Evolutionary conservation across 2,797 vertebrate genomes (phyloP).

Genomic region (Amblyraja radiata): DNA sequence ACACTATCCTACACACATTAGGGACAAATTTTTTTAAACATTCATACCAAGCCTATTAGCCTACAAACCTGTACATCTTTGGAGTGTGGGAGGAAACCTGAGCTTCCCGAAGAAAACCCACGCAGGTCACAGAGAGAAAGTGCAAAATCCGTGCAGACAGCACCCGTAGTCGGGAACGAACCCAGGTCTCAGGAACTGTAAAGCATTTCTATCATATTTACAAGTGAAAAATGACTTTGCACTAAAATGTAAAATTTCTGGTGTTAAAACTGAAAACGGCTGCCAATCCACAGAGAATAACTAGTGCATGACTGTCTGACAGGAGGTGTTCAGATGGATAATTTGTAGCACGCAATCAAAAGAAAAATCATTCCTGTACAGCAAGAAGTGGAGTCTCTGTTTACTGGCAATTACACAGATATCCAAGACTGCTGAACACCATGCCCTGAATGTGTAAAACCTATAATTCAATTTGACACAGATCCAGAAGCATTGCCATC

Average conservation of each 20-base stretch:
- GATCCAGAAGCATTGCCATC: slow-evolving; percentile 29
- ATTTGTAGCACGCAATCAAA: slow-evolving; percentile 19
- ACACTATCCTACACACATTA: no score
- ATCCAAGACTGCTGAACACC: not conserved
- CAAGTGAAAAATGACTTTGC: not conserved
- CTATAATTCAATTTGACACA: slow-evolving; percentile 34
- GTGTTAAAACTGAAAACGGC: not conserved
- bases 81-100: no score
- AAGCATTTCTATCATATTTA: not conserved
- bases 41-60: no score
- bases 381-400: not conserved
- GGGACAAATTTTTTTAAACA: no score
- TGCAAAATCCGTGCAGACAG: no score
- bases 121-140: no score
- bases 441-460: slow-evolving; percentile 28
- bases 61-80: no score
- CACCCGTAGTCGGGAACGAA: no score
- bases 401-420: slow-evolving; percentile 12
- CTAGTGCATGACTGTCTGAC: not conserved
- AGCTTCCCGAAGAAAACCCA: no score
- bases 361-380: not conserved
- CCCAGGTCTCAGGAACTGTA: no score
- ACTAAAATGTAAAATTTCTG: not conserved
- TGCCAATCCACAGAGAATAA: not conserved
- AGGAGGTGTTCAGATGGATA: slow-evolving; percentile 12